Base-by-base conservation (phyloP, 2,888 invertebrate species). In the Octodonta nipae region DNA sequence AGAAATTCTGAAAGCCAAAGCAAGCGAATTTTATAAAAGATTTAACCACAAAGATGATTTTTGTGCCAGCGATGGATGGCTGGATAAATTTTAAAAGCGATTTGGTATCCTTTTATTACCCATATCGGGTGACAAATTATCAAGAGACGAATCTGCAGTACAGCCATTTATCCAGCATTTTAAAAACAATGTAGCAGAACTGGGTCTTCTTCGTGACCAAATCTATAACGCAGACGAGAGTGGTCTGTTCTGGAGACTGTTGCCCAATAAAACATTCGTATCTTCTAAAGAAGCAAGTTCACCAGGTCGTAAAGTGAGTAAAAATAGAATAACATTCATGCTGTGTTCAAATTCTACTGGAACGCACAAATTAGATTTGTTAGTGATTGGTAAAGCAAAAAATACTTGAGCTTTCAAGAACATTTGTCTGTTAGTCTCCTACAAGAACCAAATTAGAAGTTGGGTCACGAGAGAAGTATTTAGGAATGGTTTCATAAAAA, bases 171-270 rank as follows among this genome's bases (percentile, higher is more conserved):
- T 15, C n/a, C 12, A 36, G 26, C 26, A 25, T 5, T 27, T 33
- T 33, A 20, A 4, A 5, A 2, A 37, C n/a, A 34, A 34, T 14
- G 22, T 37, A 13, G 8, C 14, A 11, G 28, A 39, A 39, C 8
- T 26, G 22, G 16, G 27, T 13, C 12, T 38, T 13, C 8, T 12
- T 32, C 13, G 15, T 22, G 33, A 33, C 15, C 38, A 41, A 29
- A 25, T 42, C 5, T 42, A 38, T 26, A 40, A 40, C 32, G 40
- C 40, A 8, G 38, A 42, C 17, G 41, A 38, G 28, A 32, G 20
- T 22, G 36, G 33, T n/a, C 30, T 42, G 14, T 42, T 32, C 16
- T 40, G 36, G 37, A 35, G 28, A 32, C 10, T 26, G 26, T 24
- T 35, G 27, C 30, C 29, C 2, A 13, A 30, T 16, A 38, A 37